Conservation (phyloP, 2,888 invertebrate genomes). For the Yponomeuta evonymella region DNA sequence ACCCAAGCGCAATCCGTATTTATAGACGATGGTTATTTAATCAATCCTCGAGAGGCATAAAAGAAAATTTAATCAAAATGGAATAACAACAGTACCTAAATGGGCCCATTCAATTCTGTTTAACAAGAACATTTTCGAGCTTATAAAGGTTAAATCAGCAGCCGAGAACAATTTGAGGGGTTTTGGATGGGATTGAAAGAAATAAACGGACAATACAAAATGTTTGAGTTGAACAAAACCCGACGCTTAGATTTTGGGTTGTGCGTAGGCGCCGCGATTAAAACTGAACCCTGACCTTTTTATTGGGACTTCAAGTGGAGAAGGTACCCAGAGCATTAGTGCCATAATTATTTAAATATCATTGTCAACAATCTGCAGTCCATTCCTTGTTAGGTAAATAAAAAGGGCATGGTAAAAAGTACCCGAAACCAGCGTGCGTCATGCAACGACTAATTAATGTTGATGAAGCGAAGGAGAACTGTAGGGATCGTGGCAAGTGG, state of each 20-base stretch:
- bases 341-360: background rate
- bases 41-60: constrained; percentile 5
- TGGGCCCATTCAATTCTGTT: constrained; percentile 34
- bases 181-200: constrained; percentile 28
- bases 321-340: background rate
- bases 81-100: constrained; percentile 32
- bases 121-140: constrained; percentile 36
- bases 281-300: background rate
- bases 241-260: background rate
- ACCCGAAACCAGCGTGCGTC: too few relatives aligned
- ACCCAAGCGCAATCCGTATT: background rate
- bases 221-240: constrained; percentile 25
- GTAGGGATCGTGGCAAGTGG: too few relatives aligned
- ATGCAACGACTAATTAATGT: too few relatives aligned
- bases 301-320: background rate
- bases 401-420: too few relatives aligned
- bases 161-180: constrained; percentile 33
- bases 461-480: too few relatives aligned
- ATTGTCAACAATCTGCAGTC: background rate
- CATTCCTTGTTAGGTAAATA: too few relatives aligned
- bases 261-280: background rate
- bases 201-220: constrained; percentile 32
- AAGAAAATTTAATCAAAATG: constrained; percentile 41
- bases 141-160: constrained; percentile 32
- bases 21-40: constrained; percentile 11